These are phyloP conservation scores for Otus scops DNA, from an alignment of 2,797 vertebrate genomes.

Conservation along the genomic window DNA sequence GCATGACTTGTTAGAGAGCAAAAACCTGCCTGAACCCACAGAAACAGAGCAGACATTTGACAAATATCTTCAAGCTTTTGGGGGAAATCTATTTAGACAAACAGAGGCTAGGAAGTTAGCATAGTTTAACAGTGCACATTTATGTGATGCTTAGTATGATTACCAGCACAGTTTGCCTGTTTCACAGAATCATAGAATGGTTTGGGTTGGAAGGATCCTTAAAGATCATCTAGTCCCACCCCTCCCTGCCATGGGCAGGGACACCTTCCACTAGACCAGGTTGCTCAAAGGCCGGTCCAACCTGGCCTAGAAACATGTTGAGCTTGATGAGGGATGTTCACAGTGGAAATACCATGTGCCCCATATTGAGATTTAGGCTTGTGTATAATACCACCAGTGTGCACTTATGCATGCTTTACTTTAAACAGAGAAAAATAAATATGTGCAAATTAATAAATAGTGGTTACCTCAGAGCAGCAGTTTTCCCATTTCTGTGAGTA, in stretches of 20 bases:
- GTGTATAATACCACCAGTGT: background rate
- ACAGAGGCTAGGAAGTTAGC: background rate
- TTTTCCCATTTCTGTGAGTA: conserved; percentile 87
- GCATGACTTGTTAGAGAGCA: background rate
- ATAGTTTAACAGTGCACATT: background rate
- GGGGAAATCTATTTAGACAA: background rate
- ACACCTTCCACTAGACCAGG: too few species aligned
- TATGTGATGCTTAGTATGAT: background rate
- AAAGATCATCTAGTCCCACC: too few species aligned
- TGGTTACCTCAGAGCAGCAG: conserved; percentile 84
- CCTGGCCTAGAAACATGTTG: background rate
- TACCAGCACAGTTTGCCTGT: background rate
- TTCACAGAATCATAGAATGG: background rate
- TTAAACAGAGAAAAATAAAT: background rate
- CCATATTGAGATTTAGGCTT: background rate
- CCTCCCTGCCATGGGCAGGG: too few species aligned
- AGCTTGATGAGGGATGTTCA: background rate
- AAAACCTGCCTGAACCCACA: background rate
- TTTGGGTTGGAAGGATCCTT: too few species aligned
- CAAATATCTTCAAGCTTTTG: background rate
- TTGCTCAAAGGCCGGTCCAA: too few species aligned
- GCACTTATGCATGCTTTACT: background rate
- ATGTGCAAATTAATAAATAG: background rate
- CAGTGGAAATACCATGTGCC: fast-evolving
- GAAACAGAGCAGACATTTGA: background rate